phyloP scores from a whole-genome alignment of 1,140 invertebrate genomes.

The Anastrepha obliqua region DNA sequence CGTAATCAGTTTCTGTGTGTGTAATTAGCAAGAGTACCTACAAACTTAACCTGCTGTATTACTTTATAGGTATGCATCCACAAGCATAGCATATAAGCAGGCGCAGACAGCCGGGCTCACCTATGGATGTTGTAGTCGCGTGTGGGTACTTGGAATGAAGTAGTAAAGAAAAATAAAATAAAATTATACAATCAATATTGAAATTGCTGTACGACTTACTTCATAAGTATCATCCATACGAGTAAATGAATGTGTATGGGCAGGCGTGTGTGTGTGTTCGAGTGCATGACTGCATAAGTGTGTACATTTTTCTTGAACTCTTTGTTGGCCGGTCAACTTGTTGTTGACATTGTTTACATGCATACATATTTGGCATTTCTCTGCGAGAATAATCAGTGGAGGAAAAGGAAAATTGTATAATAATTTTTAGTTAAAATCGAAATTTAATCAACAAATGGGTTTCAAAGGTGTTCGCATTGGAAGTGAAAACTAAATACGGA shows the following conservation, averaged over 20 bases:
- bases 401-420: too few relatives aligned
- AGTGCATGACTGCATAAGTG: not conserved
- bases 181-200: conserved; percentile 45
- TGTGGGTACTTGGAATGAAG: conserved; percentile 23
- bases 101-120: not conserved
- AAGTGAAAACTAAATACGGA: too few relatives aligned
- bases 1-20: too few relatives aligned
- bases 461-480: not conserved
- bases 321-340: not conserved
- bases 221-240: not conserved
- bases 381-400: too few relatives aligned
- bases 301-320: conserved; percentile 14
- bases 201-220: not conserved
- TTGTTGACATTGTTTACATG: not conserved
- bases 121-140: not conserved
- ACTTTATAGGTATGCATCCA: not conserved
- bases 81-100: not conserved
- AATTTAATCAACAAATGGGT: conserved; percentile 12
- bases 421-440: not conserved
- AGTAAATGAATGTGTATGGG: not conserved
- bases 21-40: too few relatives aligned
- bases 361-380: not conserved
- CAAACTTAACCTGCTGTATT: too few relatives aligned
- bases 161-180: conserved; percentile 38
- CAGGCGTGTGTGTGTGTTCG: not conserved